Conservation (phyloP, 2,113 vertebrate species). For the Oxyruncus cristatus region DNA sequence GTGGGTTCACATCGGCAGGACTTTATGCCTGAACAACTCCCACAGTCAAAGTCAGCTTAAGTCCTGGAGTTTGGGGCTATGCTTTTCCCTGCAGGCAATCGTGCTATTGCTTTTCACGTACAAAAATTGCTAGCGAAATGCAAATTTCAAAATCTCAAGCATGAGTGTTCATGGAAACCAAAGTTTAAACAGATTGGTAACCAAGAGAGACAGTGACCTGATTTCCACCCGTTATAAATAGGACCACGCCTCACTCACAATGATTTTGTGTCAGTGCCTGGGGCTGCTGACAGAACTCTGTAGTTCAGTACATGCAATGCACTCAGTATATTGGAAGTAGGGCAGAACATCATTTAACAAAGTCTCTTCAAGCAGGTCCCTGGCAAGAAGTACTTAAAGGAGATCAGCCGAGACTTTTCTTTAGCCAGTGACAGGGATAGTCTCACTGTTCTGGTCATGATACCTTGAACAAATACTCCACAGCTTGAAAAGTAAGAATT, state of each 20-base stretch:
- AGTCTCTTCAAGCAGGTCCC: neutral
- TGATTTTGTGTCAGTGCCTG: slow-evolving; percentile 24
- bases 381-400: neutral
- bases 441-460: neutral
- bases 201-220: slow-evolving; percentile 31
- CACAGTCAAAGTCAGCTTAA: neutral
- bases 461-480: neutral
- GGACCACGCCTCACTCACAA: slow-evolving; percentile 7
- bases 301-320: neutral
- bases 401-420: neutral
- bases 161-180: slow-evolving; percentile 21
- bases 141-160: slow-evolving; percentile 11
- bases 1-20: neutral
- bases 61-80: neutral
- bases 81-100: neutral
- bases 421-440: neutral
- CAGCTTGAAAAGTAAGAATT: neutral
- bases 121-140: neutral
- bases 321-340: neutral
- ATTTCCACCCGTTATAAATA: slow-evolving; percentile 3
- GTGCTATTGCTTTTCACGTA: neutral
- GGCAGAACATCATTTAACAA: neutral
- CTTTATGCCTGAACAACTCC: neutral
- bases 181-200: slow-evolving; percentile 49
- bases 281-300: slow-evolving; percentile 5